These are phyloP conservation scores for Drosophila infuscata DNA, from an alignment of 2,888 invertebrate species.

Conservation along the genomic window DNA sequence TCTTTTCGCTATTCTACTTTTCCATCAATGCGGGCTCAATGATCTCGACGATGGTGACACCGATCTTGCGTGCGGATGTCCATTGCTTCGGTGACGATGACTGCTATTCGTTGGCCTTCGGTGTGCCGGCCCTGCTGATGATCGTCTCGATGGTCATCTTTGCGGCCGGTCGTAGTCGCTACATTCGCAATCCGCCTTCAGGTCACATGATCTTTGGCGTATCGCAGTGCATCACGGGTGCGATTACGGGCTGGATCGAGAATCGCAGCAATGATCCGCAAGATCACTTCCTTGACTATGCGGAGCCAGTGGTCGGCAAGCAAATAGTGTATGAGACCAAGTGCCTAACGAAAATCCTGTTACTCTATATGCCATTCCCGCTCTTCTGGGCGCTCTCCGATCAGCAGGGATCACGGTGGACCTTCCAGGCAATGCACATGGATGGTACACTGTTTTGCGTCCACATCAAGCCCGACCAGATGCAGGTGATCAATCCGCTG, in stretches of 20 bases:
- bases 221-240: conserved; percentile 89
- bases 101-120: conserved; percentile 95
- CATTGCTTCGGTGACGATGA: conserved; percentile 91
- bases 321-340: conserved; percentile 92
- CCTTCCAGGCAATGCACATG: conserved; percentile 97
- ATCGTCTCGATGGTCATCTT: conserved; percentile 92
- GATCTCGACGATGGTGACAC: conserved; percentile 94
- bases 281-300: conserved; percentile 96
- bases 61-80: conserved; percentile 92
- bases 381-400: conserved; percentile 99
- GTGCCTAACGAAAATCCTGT: conserved; percentile 90
- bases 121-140: conserved; percentile 95
- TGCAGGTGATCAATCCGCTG: conserved; percentile 96
- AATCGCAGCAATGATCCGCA: conserved; percentile 86
- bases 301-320: conserved; percentile 91
- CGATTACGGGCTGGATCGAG: conserved; percentile 74
- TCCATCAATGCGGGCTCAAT: conserved; percentile 96
- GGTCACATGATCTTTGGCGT: conserved; percentile 94
- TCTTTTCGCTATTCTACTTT: conserved; percentile 98
- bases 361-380: conserved; percentile 95
- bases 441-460: conserved; percentile 88
- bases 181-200: conserved; percentile 91
- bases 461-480: conserved; percentile 95
- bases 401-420: conserved; percentile 97
- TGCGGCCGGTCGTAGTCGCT: conserved; percentile 90